Base-by-base conservation (phyloP, 2,888 invertebrate genomes). In the Arge pagana region DNA sequence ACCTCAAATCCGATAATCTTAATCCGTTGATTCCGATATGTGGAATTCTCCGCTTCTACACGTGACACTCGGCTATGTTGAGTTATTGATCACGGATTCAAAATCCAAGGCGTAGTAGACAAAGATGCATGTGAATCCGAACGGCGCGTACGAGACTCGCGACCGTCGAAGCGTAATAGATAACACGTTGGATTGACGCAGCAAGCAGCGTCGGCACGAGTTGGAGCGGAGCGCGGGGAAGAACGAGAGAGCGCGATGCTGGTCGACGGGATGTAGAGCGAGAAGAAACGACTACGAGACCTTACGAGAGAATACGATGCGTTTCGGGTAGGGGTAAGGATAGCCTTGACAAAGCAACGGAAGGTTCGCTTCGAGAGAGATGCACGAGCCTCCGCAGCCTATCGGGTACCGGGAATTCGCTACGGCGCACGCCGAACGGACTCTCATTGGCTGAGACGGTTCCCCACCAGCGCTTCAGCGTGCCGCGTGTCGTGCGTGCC, bases 361-460 rank as follows among this genome's bases (percentile, higher is more conserved):
- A 49, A 45, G 39, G 49, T 55, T 52, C 57, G 64, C n/a, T 11
- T 11, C 24, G 28, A 26, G 11, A 41, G 41, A 23, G 41, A 26
- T 23, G 28, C 26, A 11, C 8, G 15, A 41, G 61, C 49, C 56
- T 24, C 48, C 48, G 52, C n/a, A 53, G 63, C 70, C 66, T 71
- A 72, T 69, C 58, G 62, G 53, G 61, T 61, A 52, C 56, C 57
- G 60, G 64, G 62, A 65, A 72, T 71, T 66, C 69, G 74, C 64
- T 61, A 67, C 66, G 75, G 76, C 71, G 76, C 71, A 68, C 71
- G 76, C 71, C 75, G 63, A 60, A 57, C 56, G 59, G 37, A 45
- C 49, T 24, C 36, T 50, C 48, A 70, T 73, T 75, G 74, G 74
- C n/a, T 48, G 51, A 31, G 55, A 57, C 52, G 30, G 1, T 56